phyloP scores from a whole-genome alignment of 2,888 invertebrate species.

The Aquatica leii region DNA sequence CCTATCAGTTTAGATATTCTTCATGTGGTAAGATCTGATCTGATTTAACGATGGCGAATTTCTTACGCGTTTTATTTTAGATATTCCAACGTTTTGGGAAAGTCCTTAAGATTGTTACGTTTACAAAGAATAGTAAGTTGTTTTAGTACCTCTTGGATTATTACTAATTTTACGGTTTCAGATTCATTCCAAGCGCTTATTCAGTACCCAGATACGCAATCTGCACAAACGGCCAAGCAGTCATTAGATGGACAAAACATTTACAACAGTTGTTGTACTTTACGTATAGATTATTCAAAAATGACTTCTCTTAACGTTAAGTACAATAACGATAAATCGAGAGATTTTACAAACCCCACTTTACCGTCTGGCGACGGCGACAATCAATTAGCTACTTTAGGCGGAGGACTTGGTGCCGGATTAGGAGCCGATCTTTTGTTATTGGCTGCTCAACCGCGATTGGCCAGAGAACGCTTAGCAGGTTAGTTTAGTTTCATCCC shows the following conservation, averaged over 20 bases:
- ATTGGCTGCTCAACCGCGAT: slow-evolving; percentile 63
- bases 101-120: slow-evolving; percentile 99
- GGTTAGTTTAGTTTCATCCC: slow-evolving; percentile 47
- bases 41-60: too few relatives aligned
- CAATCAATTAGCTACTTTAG: slow-evolving; percentile 66
- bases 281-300: slow-evolving; percentile 99
- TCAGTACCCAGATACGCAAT: slow-evolving; percentile 96
- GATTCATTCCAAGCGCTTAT: slow-evolving; percentile 98
- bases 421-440: slow-evolving; percentile 73
- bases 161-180: slow-evolving; percentile 51
- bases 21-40: slow-evolving; percentile 76
- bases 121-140: slow-evolving; percentile 99
- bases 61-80: slow-evolving; percentile 63
- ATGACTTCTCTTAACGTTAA: slow-evolving; percentile 97
- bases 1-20: slow-evolving; percentile 97
- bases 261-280: slow-evolving; percentile 98
- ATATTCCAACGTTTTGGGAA: slow-evolving; percentile 99
- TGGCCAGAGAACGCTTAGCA: slow-evolving; percentile 65
- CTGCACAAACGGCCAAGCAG: slow-evolving; percentile 97
- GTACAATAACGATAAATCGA: slow-evolving; percentile 99
- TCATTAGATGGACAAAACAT: slow-evolving; percentile 98
- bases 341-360: slow-evolving; percentile 98
- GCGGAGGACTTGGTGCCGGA: slow-evolving; percentile 63
- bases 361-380: slow-evolving; percentile 92
- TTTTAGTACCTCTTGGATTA: not conserved